Evolutionary conservation across 2,888 invertebrate genomes (phyloP).

Genomic region (Drosophila rellima): DNA sequence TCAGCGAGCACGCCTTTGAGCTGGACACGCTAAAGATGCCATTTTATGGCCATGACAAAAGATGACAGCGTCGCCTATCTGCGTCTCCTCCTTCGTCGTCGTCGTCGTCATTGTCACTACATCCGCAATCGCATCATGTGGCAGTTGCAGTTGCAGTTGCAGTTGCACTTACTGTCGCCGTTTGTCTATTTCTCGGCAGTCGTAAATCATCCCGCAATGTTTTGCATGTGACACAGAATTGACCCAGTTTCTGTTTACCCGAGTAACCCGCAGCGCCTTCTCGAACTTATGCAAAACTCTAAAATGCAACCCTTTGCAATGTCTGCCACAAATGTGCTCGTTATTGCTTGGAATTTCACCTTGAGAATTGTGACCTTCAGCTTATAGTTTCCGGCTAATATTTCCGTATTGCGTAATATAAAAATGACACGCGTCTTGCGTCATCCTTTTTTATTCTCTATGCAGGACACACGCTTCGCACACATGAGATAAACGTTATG

Average conservation of each 20-base stretch:
- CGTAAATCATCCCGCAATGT: conserved; percentile 68
- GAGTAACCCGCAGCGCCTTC: conserved; percentile 45
- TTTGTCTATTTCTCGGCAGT: conserved; percentile 49
- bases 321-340: neutral
- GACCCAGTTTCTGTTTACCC: conserved; percentile 41
- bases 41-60: conserved; percentile 66
- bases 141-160: conserved; percentile 19
- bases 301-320: conserved; percentile 39
- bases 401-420: conserved; percentile 34
- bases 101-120: conserved; percentile 18
- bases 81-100: conserved; percentile 6
- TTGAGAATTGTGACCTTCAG: conserved; percentile 36
- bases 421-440: conserved; percentile 43
- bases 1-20: conserved; percentile 55
- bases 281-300: conserved; percentile 45
- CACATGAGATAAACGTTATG: conserved; percentile 30
- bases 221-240: conserved; percentile 68
- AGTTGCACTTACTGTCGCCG: conserved; percentile 32
- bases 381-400: neutral
- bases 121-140: conserved; percentile 55
- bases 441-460: conserved; percentile 22
- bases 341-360: neutral
- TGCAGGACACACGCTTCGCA: conserved; percentile 30
- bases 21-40: conserved; percentile 49
- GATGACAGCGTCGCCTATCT: conserved; percentile 57